Evolutionary conservation across 2,113 vertebrate species (phyloP), one percentile per base, ranked within the genome.

Genomic region (Pholis gunnellus): DNA sequence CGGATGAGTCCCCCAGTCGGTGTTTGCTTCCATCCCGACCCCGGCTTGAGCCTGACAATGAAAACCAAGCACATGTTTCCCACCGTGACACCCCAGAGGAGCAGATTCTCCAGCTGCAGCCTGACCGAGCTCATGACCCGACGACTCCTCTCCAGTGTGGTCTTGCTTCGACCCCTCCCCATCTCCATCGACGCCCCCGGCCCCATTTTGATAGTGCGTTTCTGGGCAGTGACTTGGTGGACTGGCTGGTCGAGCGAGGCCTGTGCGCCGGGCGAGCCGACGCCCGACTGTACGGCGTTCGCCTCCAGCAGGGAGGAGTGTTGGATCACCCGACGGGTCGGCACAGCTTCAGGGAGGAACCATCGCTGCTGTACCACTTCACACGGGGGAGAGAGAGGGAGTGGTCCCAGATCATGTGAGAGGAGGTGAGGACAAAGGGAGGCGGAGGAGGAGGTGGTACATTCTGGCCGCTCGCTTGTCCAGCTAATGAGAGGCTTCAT

Each of bases 231-330:
- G 95, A 96, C 88, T 91, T 98, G 93, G 96, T 97, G 83, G 95
- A 94, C 90, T 98, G 97, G 97, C 95, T 98, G 9, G 74, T 97
- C 11, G 93, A 94, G 85, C 94, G 95, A 0, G 97, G 96, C 83
- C 94, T 97, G 48, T 95, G 96, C 9, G 87, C 91, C 0, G 96
- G 96, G 66, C 95, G 95, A 11, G 93, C 93, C 0, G 96, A 96
- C 81, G 97, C 96, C 34, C 94, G 92, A 73, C 87, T 93, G 54
- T 97, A 97, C 0, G 96, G 95, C 18, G 90, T 93, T n/a, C 93
- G 90, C 18, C 95, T 97, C 83, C 94, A 96, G 87, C 93, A 90
- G 89, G 96, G 96, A 38, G 95, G 96, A 9, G 88, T 97, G 57
- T 67, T 97, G 18, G 91, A 94, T 42, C 95, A 96, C 29, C 90